Conservation (phyloP, 1,140 invertebrate genomes). For the Belonocnema kinseyi region DNA sequence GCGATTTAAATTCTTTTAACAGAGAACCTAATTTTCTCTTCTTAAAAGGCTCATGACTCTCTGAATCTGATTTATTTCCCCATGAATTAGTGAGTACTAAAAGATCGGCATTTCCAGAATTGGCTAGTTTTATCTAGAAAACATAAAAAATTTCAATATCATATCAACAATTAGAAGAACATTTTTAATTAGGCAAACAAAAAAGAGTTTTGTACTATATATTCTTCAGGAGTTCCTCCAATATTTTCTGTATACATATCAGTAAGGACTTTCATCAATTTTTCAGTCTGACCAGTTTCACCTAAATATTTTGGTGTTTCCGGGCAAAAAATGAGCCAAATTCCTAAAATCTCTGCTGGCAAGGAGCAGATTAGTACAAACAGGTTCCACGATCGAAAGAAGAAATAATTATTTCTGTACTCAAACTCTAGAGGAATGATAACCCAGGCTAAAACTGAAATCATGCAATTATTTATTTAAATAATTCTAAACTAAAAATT, state of each 20-base stretch:
- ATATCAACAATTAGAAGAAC: neutral
- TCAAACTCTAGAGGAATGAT: constrained; percentile 57
- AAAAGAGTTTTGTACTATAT: neutral
- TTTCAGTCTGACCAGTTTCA: constrained; percentile 67
- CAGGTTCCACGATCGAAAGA: constrained; percentile 71
- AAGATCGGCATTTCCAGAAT: neutral
- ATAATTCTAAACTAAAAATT: too few relatives aligned
- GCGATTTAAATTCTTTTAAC: neutral
- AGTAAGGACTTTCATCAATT: constrained; percentile 69
- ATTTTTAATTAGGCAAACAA: neutral
- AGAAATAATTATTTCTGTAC: constrained; percentile 47
- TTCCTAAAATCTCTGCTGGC: constrained; percentile 47
- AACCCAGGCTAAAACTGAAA: constrained; percentile 60
- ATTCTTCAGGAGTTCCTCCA: constrained; percentile 62
- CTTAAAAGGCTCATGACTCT: neutral
- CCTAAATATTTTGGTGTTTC: constrained; percentile 78
- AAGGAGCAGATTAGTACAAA: constrained; percentile 65
- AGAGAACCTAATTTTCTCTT: neutral
- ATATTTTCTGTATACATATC: constrained; percentile 72
- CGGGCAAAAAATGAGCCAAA: too few relatives aligned
- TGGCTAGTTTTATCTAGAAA: neutral
- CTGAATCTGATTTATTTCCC: neutral
- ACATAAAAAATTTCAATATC: neutral
- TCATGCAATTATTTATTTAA: too few relatives aligned
- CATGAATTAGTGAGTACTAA: neutral